A percentile compares a stretch with the other conserved stretches of the same genome.
These are phyloP conservation scores for Monopis laevigella DNA, from an alignment of 2,888 invertebrate species.

Conservation along the genomic window DNA sequence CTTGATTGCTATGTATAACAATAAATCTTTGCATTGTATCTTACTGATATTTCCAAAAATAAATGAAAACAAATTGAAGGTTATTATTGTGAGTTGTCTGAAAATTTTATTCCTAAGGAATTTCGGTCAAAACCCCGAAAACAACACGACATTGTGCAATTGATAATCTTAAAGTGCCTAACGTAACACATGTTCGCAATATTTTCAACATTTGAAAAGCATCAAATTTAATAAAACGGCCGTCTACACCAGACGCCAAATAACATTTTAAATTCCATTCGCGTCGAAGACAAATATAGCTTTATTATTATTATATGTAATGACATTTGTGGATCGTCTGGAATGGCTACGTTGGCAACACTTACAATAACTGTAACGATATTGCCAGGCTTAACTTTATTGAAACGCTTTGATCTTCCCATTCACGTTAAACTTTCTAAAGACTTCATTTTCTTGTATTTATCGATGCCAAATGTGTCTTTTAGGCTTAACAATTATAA, in stretches of 20 bases:
- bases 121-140: too few species aligned
- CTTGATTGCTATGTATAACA: too few species aligned
- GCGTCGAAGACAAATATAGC: slow-evolving; percentile 44
- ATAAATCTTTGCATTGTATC: too few species aligned
- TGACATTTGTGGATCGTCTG: slow-evolving; percentile 38
- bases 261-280: slow-evolving; percentile 40
- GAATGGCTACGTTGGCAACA: slow-evolving; percentile 22
- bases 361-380: slow-evolving; percentile 23
- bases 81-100: too few species aligned
- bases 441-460: too few species aligned
- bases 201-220: slow-evolving; percentile 8
- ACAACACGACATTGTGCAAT: too few species aligned
- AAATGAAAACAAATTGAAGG: too few species aligned
- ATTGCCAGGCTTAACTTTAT: slow-evolving; percentile 35
- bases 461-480: too few species aligned
- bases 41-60: too few species aligned
- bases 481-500: too few species aligned
- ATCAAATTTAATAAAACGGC: slow-evolving; percentile 11
- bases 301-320: slow-evolving; percentile 44
- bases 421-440: neutral
- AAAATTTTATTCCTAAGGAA: too few species aligned
- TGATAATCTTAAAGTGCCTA: too few species aligned
- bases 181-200: slow-evolving; percentile 8
- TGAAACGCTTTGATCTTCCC: slow-evolving; percentile 24
- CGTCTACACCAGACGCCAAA: slow-evolving; percentile 20